Conservation (phyloP, 2,113 vertebrate species). For the Macrotus californicus region DNA sequence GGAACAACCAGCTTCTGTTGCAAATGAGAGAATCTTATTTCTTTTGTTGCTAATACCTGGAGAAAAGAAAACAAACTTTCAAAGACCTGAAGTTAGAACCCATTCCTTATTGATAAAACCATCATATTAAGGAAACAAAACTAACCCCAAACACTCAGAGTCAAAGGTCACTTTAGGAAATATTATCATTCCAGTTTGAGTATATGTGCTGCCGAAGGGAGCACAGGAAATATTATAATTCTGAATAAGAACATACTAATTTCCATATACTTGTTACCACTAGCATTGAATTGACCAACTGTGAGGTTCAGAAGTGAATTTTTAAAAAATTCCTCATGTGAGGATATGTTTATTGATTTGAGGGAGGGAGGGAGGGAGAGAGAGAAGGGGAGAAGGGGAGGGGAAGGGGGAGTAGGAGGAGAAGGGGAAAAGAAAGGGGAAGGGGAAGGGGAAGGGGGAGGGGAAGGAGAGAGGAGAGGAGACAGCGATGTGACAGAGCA, state of each 20-base stretch:
- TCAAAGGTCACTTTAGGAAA: neutral
- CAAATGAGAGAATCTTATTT: neutral
- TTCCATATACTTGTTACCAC: neutral
- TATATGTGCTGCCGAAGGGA: no score
- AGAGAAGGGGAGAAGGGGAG: no score
- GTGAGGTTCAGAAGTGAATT: neutral
- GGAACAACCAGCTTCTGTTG: neutral
- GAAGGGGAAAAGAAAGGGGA: no score
- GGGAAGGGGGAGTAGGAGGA: no score
- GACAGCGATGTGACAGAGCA: no score
- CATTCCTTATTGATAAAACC: neutral
- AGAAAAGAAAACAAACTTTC: conserved; percentile 2
- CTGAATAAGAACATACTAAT: neutral
- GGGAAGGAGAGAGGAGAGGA: no score
- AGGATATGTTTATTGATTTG: no score
- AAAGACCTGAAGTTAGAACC: neutral
- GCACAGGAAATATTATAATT: neutral
- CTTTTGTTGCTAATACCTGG: neutral
- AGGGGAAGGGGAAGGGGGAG: fast-evolving
- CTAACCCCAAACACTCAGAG: neutral
- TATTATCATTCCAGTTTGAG: neutral
- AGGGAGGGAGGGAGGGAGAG: no score
- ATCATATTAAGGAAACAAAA: conserved; percentile 25
- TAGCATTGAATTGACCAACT: neutral
- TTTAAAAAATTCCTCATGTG: no score